Evolutionary conservation across 1,140 invertebrate species (phyloP), one percentile per base, ranked within the genome.

Genomic region (Homalodisca vitripennis): DNA sequence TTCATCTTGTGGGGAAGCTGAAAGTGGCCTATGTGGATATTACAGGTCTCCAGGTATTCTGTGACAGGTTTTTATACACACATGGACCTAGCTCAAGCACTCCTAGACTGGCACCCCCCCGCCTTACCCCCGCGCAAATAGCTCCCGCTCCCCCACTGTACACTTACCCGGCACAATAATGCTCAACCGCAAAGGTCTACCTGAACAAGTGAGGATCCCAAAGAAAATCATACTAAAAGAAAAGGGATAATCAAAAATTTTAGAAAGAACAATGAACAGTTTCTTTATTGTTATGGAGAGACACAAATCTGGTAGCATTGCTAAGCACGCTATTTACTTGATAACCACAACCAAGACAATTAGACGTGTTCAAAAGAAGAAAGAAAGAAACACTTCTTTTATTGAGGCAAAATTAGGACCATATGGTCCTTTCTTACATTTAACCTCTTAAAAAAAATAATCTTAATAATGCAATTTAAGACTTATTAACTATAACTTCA

Each of bases 191-290:
- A 31, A 64, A 34, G 62, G 62, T 6, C 20, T 64, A 12, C 62
- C 62, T 13, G 29, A 31, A 1, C 47, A 67, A 67, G 47, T 67
- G 22, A 67, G n/a, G 66, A 32, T 29, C 66, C 17, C 3, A 29
- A 31, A 67, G 66, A 55, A 67, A 67, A n/a, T 53, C 17, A 27
- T 20, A 67, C 20, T 22, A 31, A 20, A n/a, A 55, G 55, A 47
- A 67, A 26, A 22, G 48, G 66, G 14, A 48, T 53, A 1, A 53
- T 53, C 2, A 67, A 67, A 53, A 48, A 22, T n/a, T 67, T 30
- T 30, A 17, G 66, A 29, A 67, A 51, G 30, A 12, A 64, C 41
- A 26, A 53, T 20, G 30, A 34, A n/a, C n/a, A 30, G 53, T 17
- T 55, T 10, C 12, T 14, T 48, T 67, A 53, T 17, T 66, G 24